Evolutionary conservation across 2,113 vertebrate genomes (phyloP), one percentile per base, ranked within the genome.

Genomic region (Scatophagus argus): DNA sequence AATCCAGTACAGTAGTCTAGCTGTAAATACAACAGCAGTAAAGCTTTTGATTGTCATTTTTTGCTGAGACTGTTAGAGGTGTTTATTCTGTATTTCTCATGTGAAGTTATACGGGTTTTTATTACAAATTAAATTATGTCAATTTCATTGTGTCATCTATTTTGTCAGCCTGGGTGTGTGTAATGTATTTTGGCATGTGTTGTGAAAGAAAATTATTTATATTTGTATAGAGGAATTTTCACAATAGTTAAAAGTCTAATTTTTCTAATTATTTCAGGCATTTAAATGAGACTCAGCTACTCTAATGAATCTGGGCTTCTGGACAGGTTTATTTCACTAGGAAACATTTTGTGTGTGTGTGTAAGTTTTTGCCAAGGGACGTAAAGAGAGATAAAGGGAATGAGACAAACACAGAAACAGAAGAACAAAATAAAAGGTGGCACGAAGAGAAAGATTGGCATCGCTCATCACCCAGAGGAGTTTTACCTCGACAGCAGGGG

Each of bases 401-500:
- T 27, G 31, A 54, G 63, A 71, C 72, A 80, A 67, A 76, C 17
- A 59, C 41, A 77, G 78, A 72, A 73, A 64, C 29, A 34, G 36
- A 31, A 51, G 41, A 69, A 51, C 31, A 81, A 58, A 82, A 62
- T n/a, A 55, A 77, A 82, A 77, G 41, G 34, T 60, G 60, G 66
- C 79, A 68, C 19, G 59, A 51, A 77, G 49, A 69, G 68, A 83
- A 44, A 77, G 74, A 77, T 41, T 79, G 81, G 77, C 71, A 77
- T 82, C 68, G 58, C 87, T 89, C 81, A 75, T 92, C 89, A 92
- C 74, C 83, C 63, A 6, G 75, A n/a, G 74, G 83, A 74, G 85
- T 81, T 90, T 87, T 89, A 89, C 87, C 88, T 91, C 81, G 89
- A 93, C 93, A 91, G 91, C 87, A 91, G 86, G 87, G 91, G 91